Conservation (phyloP, 2,113 vertebrate genomes). For the Catagonus wagneri region DNA sequence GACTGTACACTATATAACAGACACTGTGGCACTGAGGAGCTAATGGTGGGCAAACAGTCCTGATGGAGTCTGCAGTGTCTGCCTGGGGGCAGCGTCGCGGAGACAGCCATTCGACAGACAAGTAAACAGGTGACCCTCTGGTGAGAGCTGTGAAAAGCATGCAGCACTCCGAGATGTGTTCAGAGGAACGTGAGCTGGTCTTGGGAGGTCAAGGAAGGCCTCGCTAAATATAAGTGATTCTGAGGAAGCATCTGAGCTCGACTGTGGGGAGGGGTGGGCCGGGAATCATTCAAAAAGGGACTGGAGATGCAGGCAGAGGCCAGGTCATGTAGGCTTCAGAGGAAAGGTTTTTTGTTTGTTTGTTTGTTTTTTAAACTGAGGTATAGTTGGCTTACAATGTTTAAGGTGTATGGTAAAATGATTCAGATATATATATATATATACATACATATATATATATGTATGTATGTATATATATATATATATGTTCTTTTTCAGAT, state of each 20-base stretch:
- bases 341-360: neutral
- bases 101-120: neutral
- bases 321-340: neutral
- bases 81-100: neutral
- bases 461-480: neutral
- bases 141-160: neutral
- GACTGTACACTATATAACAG: neutral
- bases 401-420: neutral
- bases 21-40: neutral
- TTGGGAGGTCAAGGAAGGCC: constrained; percentile 7
- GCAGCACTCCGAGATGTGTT: neutral
- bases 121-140: neutral
- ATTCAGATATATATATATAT: neutral
- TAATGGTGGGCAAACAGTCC: neutral
- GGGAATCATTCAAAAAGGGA: neutral
- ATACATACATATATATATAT: too few relatives aligned
- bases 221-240: constrained; percentile 12
- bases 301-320: neutral
- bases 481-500: neutral
- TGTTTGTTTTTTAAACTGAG: neutral
- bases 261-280: neutral
- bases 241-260: neutral
- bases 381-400: neutral
- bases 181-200: neutral
- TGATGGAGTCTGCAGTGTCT: neutral